These are phyloP conservation scores for Caenorhabditis briggsae DNA, from an alignment of 1,140 invertebrate species.

Conservation along the genomic window DNA sequence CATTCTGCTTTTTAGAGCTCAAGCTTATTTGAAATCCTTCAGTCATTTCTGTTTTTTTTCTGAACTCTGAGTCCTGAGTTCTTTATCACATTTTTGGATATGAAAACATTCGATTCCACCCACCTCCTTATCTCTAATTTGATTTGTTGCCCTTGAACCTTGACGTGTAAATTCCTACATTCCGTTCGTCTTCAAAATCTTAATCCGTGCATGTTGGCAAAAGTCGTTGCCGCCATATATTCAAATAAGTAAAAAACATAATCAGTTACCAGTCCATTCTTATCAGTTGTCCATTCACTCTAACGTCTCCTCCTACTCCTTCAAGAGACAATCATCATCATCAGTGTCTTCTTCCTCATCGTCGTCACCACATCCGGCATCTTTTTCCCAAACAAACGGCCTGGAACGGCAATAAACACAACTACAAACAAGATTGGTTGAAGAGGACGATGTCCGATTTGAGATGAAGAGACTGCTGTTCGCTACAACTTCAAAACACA, in stretches of 20 bases:
- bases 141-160: background rate
- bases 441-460: constrained; percentile 47
- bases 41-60: too few species aligned
- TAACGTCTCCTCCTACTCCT: background rate
- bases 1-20: too few species aligned
- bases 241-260: background rate
- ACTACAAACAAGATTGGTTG: constrained; percentile 41
- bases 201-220: constrained; percentile 44
- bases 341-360: background rate
- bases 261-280: constrained; percentile 42
- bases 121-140: too few species aligned
- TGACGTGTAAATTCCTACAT: constrained; percentile 33
- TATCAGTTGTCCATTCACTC: constrained; percentile 22
- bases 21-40: too few species aligned
- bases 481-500: background rate
- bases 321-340: background rate
- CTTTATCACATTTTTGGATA: too few species aligned
- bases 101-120: too few species aligned
- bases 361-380: too few species aligned
- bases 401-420: constrained; percentile 37
- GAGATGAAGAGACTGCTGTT: constrained; percentile 49
- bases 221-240: background rate
- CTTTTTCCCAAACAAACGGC: constrained; percentile 4
- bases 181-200: constrained; percentile 7
- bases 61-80: too few species aligned